Conservation (phyloP, 2,113 vertebrate genomes). For the Geothlypis trichas region DNA sequence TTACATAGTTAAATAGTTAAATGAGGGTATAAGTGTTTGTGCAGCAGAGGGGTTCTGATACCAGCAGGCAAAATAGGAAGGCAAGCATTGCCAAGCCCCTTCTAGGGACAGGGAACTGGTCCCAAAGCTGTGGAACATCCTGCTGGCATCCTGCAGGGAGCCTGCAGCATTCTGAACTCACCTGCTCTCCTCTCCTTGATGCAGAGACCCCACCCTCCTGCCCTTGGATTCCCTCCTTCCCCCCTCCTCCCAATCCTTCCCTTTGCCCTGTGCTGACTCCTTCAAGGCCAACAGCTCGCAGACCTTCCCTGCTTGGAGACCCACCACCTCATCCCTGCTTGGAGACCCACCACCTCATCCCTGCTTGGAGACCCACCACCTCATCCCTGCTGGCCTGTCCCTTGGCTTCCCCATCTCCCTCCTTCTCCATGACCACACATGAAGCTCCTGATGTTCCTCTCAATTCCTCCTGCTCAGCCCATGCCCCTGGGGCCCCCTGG, state of each 20-base stretch:
- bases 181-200: neutral
- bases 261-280: neutral
- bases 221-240: neutral
- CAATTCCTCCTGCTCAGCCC: neutral
- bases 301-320: neutral
- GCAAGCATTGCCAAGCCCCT: neutral
- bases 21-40: neutral
- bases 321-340: neutral
- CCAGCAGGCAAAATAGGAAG: neutral
- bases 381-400: neutral
- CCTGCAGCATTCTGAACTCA: neutral
- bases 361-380: neutral
- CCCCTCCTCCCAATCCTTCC: neutral
- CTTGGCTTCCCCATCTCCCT: neutral
- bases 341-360: neutral
- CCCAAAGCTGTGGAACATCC: neutral
- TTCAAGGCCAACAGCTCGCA: neutral
- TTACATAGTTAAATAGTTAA: neutral
- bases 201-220: neutral
- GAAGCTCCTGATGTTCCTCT: accelerated
- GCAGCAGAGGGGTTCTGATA: neutral
- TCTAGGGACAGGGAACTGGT: neutral
- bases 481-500: neutral
- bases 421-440: accelerated
- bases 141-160: neutral